These are phyloP conservation scores for Hesperophylax magnus DNA, from an alignment of 1,140 invertebrate species.

Conservation along the genomic window DNA sequence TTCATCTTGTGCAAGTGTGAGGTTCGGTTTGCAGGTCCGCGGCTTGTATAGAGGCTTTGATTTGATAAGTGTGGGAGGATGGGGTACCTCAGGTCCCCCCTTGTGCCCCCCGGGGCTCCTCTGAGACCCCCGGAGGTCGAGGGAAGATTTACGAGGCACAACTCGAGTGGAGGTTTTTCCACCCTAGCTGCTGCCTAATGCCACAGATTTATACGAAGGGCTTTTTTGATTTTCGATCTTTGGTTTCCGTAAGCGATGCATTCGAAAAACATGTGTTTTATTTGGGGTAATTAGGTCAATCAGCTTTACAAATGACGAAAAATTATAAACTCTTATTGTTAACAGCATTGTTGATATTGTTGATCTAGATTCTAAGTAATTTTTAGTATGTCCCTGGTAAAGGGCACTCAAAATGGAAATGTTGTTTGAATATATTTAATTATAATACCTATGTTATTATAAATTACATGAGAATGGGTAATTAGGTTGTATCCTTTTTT, in stretches of 20 bases:
- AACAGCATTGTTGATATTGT: too few relatives aligned
- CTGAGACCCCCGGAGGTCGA: constrained; percentile 21
- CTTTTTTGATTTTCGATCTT: constrained; percentile 46
- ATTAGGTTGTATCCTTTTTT: too few relatives aligned
- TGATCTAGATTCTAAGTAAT: too few relatives aligned
- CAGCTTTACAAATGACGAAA: too few relatives aligned
- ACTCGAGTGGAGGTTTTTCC: constrained; percentile 44
- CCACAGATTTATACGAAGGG: constrained; percentile 51
- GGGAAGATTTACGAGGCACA: constrained; percentile 51
- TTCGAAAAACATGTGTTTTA: too few relatives aligned
- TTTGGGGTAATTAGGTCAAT: too few relatives aligned
- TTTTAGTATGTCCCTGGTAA: too few relatives aligned
- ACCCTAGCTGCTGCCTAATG: constrained; percentile 48
- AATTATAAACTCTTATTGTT: too few relatives aligned
- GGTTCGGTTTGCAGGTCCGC: background rate
- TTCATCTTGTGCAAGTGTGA: background rate
- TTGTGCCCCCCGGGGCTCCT: constrained; percentile 16
- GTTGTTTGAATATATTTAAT: too few relatives aligned
- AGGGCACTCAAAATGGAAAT: too few relatives aligned
- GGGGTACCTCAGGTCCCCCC: constrained; percentile 26
- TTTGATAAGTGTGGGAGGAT: constrained; percentile 54
- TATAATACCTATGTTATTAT: too few relatives aligned
- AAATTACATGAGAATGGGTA: too few relatives aligned
- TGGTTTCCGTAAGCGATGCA: background rate
- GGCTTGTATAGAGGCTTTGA: constrained; percentile 38